Percentiles rank a stretch among this genome's conserved stretches.
Conservation (phyloP, 2,113 vertebrate species). For the Rhegmatorhina hoffmannsi region DNA sequence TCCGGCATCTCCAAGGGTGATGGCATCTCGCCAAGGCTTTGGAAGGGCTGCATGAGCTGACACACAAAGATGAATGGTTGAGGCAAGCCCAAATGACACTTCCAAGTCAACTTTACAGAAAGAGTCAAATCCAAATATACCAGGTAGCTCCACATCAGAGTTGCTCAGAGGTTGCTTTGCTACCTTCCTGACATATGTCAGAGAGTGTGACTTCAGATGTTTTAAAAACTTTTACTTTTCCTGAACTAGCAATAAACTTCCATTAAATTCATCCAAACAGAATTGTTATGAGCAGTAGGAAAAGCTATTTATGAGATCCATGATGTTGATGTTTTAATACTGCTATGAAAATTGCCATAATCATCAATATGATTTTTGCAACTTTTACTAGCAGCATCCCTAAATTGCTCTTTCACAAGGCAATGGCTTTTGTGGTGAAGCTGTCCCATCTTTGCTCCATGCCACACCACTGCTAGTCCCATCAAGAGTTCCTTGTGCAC, state of each 20-base stretch:
- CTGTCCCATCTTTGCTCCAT: neutral
- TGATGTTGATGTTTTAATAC: neutral
- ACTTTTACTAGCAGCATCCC: neutral
- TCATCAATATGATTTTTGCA: neutral
- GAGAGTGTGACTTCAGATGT: neutral
- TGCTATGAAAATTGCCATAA: neutral
- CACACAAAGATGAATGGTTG: conserved; percentile 8
- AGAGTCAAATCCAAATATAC: neutral
- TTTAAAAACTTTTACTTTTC: neutral
- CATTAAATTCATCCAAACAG: neutral
- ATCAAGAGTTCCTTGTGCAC: neutral
- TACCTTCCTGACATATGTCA: neutral
- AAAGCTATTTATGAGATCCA: neutral
- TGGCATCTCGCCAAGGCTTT: conserved; percentile 6
- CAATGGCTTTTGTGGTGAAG: neutral
- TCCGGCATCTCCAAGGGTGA: conserved; percentile 9
- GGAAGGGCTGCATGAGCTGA: neutral
- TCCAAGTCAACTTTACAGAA: neutral
- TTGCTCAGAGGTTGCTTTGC: neutral
- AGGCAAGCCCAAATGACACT: neutral
- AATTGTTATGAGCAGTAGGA: neutral
- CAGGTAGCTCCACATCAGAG: neutral
- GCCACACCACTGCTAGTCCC: neutral
- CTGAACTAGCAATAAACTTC: neutral
- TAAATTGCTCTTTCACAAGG: neutral